Percentiles rank a stretch among this genome's conserved stretches.
phyloP scores from a whole-genome alignment of 64 coral and sea anemone species.

The Porites lutea region DNA sequence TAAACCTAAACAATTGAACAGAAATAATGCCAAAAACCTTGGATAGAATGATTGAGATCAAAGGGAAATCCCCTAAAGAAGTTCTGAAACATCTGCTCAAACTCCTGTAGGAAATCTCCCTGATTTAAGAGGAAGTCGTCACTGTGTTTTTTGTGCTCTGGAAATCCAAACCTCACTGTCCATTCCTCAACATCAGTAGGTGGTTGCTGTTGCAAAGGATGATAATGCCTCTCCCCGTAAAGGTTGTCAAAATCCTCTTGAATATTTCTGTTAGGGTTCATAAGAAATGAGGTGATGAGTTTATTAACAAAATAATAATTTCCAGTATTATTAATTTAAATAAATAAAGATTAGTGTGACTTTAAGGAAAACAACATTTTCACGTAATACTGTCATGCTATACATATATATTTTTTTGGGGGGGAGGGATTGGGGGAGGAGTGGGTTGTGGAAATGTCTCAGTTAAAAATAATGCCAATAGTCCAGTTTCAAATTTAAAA shows the following conservation, averaged over 20 bases:
- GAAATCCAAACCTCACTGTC: not conserved
- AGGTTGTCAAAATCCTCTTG: conserved; percentile 70
- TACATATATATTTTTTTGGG: too few species aligned
- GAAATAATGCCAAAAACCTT: not conserved
- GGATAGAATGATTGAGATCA: conserved; percentile 23
- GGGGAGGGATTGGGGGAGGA: too few species aligned
- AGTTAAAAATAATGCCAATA: too few species aligned
- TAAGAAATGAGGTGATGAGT: too few species aligned
- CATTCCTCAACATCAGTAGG: not conserved
- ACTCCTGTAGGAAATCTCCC: conserved; percentile 69
- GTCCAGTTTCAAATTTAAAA: too few species aligned
- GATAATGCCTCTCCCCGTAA: not conserved
- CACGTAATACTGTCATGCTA: too few species aligned
- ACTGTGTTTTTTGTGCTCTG: not conserved
- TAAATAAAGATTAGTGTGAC: too few species aligned
- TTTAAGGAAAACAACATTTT: too few species aligned
- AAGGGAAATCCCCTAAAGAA: conserved; percentile 71
- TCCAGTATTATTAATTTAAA: too few species aligned
- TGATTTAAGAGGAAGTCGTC: conserved; percentile 27
- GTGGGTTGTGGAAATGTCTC: too few species aligned
- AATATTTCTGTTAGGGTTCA: conserved; percentile 56
- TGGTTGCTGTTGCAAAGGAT: not conserved
- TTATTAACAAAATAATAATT: too few species aligned
- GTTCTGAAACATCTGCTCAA: conserved; percentile 81
- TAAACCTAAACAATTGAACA: too few species aligned